Evolutionary conservation across 2,888 invertebrate genomes (phyloP).

Genomic region (Calameuta idolon): DNA sequence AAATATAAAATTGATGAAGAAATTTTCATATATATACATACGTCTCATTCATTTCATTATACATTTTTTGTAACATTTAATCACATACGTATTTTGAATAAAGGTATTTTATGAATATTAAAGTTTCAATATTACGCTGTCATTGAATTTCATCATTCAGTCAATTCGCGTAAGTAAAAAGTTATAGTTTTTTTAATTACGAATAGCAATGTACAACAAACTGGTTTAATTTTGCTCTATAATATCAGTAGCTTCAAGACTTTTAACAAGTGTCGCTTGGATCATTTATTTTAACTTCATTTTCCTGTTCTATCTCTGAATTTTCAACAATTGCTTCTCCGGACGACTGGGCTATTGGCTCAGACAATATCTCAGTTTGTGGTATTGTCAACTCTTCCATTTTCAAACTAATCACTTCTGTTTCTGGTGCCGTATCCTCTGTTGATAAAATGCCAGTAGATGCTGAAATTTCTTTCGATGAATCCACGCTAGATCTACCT

Average conservation of each 20-base stretch:
- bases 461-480: background rate
- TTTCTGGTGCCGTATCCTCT: background rate
- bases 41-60: background rate
- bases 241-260: background rate
- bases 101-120: background rate
- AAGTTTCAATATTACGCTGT: background rate
- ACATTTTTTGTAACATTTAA: background rate
- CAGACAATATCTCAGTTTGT: background rate
- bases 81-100: background rate
- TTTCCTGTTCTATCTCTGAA: background rate
- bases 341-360: background rate
- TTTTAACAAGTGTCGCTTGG: background rate
- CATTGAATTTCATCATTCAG: background rate
- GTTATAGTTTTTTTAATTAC: background rate
- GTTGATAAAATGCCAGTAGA: background rate
- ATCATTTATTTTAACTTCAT: background rate
- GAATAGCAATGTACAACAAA: background rate
- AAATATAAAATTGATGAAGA: background rate
- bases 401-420: background rate
- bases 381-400: background rate
- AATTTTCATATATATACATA: background rate
- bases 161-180: background rate
- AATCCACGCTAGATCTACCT: background rate
- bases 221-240: background rate
- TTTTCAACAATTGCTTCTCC: background rate